Base-by-base conservation (phyloP, 2,113 vertebrate species). In the Ondatra zibethicus region DNA sequence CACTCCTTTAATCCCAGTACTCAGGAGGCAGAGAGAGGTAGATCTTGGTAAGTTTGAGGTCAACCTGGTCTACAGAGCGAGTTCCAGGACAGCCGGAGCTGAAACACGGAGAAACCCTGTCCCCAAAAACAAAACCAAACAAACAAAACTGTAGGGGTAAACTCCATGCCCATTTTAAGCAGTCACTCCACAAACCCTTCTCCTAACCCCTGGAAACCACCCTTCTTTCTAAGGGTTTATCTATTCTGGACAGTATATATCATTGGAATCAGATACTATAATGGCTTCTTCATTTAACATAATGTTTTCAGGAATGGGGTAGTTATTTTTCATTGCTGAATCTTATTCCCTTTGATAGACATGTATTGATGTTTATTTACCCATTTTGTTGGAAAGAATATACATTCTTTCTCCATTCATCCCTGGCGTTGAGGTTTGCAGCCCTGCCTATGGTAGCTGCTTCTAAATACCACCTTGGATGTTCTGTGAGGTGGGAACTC, bases 391-490 rank as follows among this genome's bases (percentile, higher is more conserved):
- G 3, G 42, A 31, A 27, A n/a, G 42, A 61, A n/a, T 2, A 21
- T 11, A 73, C 21, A 89, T 81, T 16, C 58, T 52, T 65, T 65
- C 72, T 92, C 50, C 2, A 4, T 17, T 52, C 2, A 2, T 17
- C 13, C 42, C 7, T 4, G 31, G 68, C 7, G 52, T 63, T 8
- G 11, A 33, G n/a, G 3, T 14, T 39, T 70, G 36, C 36, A 29
- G 36, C 36, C 16, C 12, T 42, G 63, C 39, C 63, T 7, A 0
- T 6, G 66, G 88, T 50, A 6, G 7, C 47, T 8, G 1, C 11
- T 17, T 47, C 73, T 42, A 0, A 5, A 4, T 12, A 11, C 33
- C 21, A 13, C n/a, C 13, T 25, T 1, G 6, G 25, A 3, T 75
- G 78, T 85, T 78, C 21, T 7, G 5, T 10, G 77, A 84, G 47